Evolutionary conservation across 2,797 vertebrate species (phyloP), one percentile per base, ranked within the genome.

Genomic region (Todus mexicanus): DNA sequence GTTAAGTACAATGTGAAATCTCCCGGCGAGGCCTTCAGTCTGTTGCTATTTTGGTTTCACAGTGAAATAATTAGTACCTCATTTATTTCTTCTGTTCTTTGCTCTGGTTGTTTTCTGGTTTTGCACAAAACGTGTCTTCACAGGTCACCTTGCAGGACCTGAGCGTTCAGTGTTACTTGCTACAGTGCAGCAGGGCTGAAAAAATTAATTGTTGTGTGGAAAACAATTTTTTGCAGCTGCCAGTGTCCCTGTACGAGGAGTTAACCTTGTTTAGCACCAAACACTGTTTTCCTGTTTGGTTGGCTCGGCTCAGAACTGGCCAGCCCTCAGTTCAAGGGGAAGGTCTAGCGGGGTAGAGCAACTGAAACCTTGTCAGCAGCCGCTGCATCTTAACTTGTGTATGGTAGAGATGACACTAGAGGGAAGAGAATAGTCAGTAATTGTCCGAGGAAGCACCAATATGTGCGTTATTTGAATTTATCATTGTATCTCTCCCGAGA

Each of bases 401-500:
- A 16, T 20, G n/a, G 45, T 50, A 45, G 60, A 66, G 88, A 8
- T 1, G 7, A 21, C 8, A 5, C 27, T 16, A 10, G n/a, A 40
- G 33, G 27, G 40, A 25, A 22, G 64, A 33, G 60, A 57, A 11
- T 2, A 60, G 37, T n/a, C 23, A 21, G 8, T 53, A 18, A 4
- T 31, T 45, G 23, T 27, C 31, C 22, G 17, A 77, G 57, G 54
- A 90, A 78, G 50, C 15, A 11, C 8, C 31, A 57, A 4, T 45
- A 9, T 29, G 73, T 2, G 8, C 37, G 9, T 48, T 25, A 0
- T n/a, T 22, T 72, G 50, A 29, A 75, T 64, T 33, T 78, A 9
- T 84, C 7, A 3, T 43, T 64, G 64, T 80, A 2, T 91, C 50
- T 95, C 91, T 76, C 57, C 80, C 11, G 2, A 99, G 99, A 98